Evolutionary conservation across 92 coral and sea anemone species (phyloP).

Genomic region (Scolanthus callimorphus): DNA sequence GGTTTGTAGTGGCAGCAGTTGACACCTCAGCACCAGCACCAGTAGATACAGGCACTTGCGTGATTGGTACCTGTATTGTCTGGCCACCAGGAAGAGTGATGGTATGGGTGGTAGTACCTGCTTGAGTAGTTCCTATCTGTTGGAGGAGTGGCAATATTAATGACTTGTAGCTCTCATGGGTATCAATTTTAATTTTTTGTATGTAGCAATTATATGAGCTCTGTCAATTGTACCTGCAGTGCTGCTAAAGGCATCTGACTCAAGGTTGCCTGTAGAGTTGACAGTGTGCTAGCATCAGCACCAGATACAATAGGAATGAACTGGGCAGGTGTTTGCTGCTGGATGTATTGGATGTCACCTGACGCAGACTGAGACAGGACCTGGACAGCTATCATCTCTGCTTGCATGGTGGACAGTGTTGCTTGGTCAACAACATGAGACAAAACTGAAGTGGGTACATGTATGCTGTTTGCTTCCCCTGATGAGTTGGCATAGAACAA

Average conservation of each 20-base stretch:
- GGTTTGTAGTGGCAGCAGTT: conserved; percentile 29
- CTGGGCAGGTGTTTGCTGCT: conserved; percentile 83
- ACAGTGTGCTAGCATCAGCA: conserved; percentile 64
- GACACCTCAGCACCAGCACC: conserved; percentile 45
- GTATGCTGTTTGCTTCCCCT: too few species aligned
- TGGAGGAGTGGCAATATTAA: background rate
- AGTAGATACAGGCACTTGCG: conserved; percentile 67
- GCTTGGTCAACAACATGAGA: conserved; percentile 95
- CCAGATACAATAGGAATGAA: conserved; percentile 82
- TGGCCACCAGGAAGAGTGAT: conserved; percentile 89
- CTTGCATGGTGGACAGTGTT: conserved; percentile 94
- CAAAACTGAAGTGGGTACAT: conserved; percentile 78
- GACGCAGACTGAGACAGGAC: conserved; percentile 98
- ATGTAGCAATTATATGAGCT: too few species aligned
- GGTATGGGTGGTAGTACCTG: conserved; percentile 79
- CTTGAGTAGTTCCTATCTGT: conserved; percentile 52
- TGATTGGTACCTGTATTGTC: conserved; percentile 80
- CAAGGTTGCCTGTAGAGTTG: conserved; percentile 83
- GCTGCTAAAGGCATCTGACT: conserved; percentile 87
- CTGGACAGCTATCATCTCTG: conserved; percentile 99
- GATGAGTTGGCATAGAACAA: too few species aligned
- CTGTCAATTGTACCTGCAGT: conserved; percentile 77
- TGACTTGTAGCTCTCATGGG: too few species aligned
- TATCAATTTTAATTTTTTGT: too few species aligned
- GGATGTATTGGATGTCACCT: conserved; percentile 94